Evolutionary conservation across 2,888 invertebrate species (phyloP).

Genomic region (Ariolimax columbianus): DNA sequence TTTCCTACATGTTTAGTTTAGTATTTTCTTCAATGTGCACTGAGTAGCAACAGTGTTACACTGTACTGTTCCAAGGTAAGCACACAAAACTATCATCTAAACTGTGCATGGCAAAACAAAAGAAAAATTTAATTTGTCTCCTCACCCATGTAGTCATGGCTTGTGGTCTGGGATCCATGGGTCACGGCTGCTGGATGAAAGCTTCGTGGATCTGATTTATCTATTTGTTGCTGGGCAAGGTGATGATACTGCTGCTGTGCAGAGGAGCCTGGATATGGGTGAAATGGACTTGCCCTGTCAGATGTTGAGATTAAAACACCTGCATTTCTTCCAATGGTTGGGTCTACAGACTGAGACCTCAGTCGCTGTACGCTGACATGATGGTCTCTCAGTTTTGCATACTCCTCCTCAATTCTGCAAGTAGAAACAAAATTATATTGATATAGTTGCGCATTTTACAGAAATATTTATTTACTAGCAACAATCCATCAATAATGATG

Average conservation of each 20-base stretch:
- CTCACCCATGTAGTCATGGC: constrained; percentile 34
- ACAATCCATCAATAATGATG: no score
- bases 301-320: neutral
- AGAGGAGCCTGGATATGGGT: constrained; percentile 25
- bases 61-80: no score
- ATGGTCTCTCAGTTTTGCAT: constrained; percentile 77
- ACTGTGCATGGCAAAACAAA: no score
- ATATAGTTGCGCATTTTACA: neutral
- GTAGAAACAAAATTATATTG: neutral
- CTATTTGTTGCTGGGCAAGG: neutral
- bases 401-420: constrained; percentile 80
- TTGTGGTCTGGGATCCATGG: neutral
- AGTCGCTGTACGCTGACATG: constrained; percentile 57
- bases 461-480: no score
- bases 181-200: constrained; percentile 38
- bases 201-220: constrained; percentile 37
- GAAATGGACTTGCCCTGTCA: constrained; percentile 38
- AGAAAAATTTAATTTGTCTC: neutral
- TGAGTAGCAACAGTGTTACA: no score
- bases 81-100: no score
- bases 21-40: no score
- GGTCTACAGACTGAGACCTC: constrained; percentile 53
- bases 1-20: no score
- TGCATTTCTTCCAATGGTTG: constrained; percentile 34
- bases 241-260: neutral